phyloP scores from a whole-genome alignment of 2,888 invertebrate species.

The Ommatoiulus sabulosus region DNA sequence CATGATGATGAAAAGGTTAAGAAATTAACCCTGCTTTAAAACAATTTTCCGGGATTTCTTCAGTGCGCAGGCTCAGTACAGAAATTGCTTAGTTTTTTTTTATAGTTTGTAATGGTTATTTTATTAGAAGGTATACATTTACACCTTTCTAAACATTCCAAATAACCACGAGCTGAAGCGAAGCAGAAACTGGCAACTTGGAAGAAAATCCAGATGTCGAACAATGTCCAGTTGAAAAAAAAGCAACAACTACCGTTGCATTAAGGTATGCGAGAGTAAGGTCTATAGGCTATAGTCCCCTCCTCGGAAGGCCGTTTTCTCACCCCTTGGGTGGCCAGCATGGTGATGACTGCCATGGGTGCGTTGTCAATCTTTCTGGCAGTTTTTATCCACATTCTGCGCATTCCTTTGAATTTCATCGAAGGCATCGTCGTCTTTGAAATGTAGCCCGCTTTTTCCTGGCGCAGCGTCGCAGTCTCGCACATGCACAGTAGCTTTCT shows the following conservation, averaged over 20 bases:
- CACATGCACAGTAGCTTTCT: too few relatives aligned
- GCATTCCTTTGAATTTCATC: neutral
- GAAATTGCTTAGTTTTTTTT: too few relatives aligned
- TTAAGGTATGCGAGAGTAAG: neutral
- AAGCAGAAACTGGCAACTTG: neutral
- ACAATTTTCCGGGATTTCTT: too few relatives aligned
- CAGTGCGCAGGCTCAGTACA: too few relatives aligned
- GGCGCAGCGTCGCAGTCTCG: neutral
- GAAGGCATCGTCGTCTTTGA: neutral
- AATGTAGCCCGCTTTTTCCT: neutral
- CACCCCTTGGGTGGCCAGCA: neutral
- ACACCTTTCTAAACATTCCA: too few relatives aligned
- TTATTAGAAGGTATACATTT: neutral
- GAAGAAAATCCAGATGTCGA: neutral
- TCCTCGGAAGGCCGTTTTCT: neutral
- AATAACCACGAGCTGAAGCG: too few relatives aligned
- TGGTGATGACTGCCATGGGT: slow-evolving; percentile 15
- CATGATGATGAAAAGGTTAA: too few relatives aligned
- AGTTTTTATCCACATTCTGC: neutral
- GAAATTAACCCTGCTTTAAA: too few relatives aligned
- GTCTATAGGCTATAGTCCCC: neutral
- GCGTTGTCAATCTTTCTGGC: neutral
- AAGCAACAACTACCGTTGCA: neutral
- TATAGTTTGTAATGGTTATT: too few relatives aligned
- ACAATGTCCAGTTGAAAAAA: neutral